These are phyloP conservation scores for Anabacerthia variegaticeps DNA, from an alignment of 2,797 vertebrate species.

Conservation along the genomic window DNA sequence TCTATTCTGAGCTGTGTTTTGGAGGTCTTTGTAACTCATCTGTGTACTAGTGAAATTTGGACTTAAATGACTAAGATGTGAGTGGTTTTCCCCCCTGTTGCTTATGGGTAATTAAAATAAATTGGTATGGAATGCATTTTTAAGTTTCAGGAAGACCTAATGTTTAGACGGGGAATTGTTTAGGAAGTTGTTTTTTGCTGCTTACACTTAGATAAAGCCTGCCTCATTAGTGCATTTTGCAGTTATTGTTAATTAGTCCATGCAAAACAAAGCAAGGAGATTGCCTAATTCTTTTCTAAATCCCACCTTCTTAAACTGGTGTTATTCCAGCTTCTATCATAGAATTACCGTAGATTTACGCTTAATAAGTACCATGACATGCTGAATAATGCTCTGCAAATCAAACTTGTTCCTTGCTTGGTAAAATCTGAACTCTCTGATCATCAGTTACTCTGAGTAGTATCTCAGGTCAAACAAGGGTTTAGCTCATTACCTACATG, in stretches of 20 bases:
- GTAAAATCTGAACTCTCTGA: neutral
- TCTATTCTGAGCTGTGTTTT: neutral
- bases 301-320: neutral
- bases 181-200: neutral
- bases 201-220: neutral
- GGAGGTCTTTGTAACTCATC: neutral
- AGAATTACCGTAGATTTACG: neutral
- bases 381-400: neutral
- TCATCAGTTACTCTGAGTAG: neutral
- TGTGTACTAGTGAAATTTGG: neutral
- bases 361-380: neutral
- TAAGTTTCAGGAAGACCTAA: conserved; percentile 34
- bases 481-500: neutral
- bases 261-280: conserved; percentile 3
- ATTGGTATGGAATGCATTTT: conserved; percentile 24
- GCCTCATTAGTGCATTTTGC: conserved; percentile 17
- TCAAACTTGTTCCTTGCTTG: neutral
- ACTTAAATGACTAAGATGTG: neutral
- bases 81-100: neutral
- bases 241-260: conserved; percentile 33
- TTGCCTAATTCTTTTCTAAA: neutral
- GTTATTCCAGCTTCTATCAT: neutral
- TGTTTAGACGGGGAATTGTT: conserved; percentile 20
- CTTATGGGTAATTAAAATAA: conserved; percentile 44
- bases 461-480: neutral